Evolutionary conservation across 2,113 vertebrate species (phyloP).

Genomic region (Laticauda laticaudata): DNA sequence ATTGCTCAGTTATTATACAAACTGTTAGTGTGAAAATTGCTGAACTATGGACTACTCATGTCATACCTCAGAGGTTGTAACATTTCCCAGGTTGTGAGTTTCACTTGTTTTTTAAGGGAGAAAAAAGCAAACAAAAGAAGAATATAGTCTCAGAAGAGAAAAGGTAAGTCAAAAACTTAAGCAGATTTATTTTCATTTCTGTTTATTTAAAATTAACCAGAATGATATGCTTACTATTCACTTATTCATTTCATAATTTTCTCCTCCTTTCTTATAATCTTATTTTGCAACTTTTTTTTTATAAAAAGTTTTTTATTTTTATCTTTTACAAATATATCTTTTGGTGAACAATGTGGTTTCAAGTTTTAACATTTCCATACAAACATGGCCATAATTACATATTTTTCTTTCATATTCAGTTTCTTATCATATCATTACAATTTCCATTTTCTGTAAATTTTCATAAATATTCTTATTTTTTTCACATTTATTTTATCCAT

Average conservation of each 20-base stretch:
- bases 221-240: not conserved
- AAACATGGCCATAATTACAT: too few relatives aligned
- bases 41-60: not conserved
- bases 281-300: not conserved
- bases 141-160: not conserved
- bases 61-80: not conserved
- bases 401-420: too few relatives aligned
- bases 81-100: not conserved
- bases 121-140: not conserved
- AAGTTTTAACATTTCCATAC: too few relatives aligned
- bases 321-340: too few relatives aligned
- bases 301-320: too few relatives aligned
- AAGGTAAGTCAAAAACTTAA: not conserved
- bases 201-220: not conserved
- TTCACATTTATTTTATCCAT: too few relatives aligned
- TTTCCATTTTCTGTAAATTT: too few relatives aligned
- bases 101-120: not conserved
- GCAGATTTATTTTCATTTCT: not conserved
- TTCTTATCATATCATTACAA: too few relatives aligned
- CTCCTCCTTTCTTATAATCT: not conserved
- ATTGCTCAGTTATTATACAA: not conserved
- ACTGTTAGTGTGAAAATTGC: not conserved
- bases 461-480: too few relatives aligned
- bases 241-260: not conserved
- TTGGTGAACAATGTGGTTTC: too few relatives aligned